Base-by-base conservation (phyloP, 2,113 vertebrate genomes). In the Synchiropus splendidus region DNA sequence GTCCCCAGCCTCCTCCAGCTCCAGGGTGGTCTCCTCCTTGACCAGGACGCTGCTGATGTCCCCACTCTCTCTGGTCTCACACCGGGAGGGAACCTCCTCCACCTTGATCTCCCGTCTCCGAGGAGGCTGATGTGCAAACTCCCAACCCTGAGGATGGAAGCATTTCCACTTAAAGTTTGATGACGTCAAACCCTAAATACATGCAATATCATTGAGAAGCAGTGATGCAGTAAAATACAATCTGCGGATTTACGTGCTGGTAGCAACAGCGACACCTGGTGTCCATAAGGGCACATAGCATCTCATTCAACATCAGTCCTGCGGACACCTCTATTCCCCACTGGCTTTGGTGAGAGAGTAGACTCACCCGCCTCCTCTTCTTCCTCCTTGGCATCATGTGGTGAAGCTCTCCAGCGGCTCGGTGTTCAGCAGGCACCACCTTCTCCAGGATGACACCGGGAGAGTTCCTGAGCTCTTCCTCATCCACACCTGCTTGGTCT, bases 381-480 rank as follows among this genome's bases (percentile, higher is more conserved):
- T 4, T 39, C 1, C 18, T 36, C 0, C 6, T 12, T 4, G 34
- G 48, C 27, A 41, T 42, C 43, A 15, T 42, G 27, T 18, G 39
- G 0, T 1, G 31, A 34, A 55, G 50, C 33, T 35, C 42, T n/a
- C 62, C 55, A 48, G 32, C 36, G 2, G 12, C 52, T 33, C 18
- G 62, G 18, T 61, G 66, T 44, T 57, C 48, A 8, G 67, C 61
- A 1, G 73, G 58, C 16, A 81, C 45, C 31, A 78, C 48, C 65
- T 63, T 80, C 63, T 85, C 82, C 42, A 83, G 60, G 41, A 82
- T 64, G 18, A 83, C 60, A 18, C 41, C 69, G 8, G 79, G 78
- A 50, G 78, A 82, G 42, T 27, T 8, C 21, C 21, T 27, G 4
- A 27, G 21, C 21, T 27, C 21, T 4, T 27, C 21, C 21, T 27